phyloP scores from a whole-genome alignment of 2,888 invertebrate species.

The Anaspis maculata region DNA sequence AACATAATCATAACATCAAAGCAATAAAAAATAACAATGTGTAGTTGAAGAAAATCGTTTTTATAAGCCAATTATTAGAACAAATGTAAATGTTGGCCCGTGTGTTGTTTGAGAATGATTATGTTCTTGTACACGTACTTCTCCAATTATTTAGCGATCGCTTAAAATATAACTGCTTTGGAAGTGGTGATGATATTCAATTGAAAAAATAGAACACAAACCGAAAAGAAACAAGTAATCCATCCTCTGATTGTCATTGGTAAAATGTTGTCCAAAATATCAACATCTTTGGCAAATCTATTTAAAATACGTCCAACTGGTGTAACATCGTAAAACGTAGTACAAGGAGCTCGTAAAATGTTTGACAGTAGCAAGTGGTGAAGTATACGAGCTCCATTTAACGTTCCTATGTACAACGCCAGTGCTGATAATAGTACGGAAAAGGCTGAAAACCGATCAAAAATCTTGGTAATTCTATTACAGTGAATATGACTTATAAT shows the following conservation, averaged over 20 bases:
- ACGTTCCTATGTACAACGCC: conserved; percentile 58
- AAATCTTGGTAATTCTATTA: conserved; percentile 4
- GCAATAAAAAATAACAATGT: too few species aligned
- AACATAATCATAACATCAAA: too few species aligned
- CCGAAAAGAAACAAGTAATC: conserved; percentile 58
- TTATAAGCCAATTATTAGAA: too few species aligned
- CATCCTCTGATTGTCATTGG: conserved; percentile 65
- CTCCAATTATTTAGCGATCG: background rate
- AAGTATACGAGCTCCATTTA: conserved; percentile 54
- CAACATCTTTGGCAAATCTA: conserved; percentile 68
- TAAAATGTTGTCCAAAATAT: conserved; percentile 62
- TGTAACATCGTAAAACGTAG: conserved; percentile 72
- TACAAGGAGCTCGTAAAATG: conserved; percentile 58
- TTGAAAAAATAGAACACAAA: too few species aligned
- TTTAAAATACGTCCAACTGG: conserved; percentile 72
- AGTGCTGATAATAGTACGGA: conserved; percentile 58
- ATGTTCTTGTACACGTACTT: too few species aligned
- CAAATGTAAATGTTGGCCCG: too few species aligned
- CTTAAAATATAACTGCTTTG: conserved; percentile 22
- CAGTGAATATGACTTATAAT: background rate
- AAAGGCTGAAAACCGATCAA: conserved; percentile 47
- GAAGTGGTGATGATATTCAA: too few species aligned
- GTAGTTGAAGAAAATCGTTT: too few species aligned
- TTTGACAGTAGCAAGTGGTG: conserved; percentile 57
- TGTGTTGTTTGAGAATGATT: too few species aligned